Conservation (phyloP, 2,797 vertebrate genomes). For the Margarornis squamiger region DNA sequence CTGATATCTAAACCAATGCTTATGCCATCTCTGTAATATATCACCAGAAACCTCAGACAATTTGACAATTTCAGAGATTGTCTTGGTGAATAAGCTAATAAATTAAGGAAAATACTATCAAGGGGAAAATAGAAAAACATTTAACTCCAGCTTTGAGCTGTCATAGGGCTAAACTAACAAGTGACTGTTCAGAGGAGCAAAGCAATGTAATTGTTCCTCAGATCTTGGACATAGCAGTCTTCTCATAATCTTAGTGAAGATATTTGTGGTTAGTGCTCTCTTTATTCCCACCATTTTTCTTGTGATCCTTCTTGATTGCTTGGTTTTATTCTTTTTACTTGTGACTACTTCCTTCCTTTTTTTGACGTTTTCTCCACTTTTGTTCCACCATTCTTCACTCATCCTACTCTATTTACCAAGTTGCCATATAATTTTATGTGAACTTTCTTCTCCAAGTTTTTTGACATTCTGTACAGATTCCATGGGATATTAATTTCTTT, state of each 20-base stretch:
- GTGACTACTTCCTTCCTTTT: neutral
- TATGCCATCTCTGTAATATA: neutral
- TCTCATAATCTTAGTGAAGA: neutral
- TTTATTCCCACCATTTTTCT: neutral
- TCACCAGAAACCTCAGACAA: neutral
- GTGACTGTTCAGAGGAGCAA: neutral
- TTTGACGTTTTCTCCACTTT: neutral
- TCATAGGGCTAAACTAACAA: neutral
- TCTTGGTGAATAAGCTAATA: neutral
- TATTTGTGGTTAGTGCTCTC: neutral
- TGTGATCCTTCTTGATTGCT: neutral
- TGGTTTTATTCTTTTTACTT: neutral
- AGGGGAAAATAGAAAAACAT: neutral
- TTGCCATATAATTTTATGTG: neutral
- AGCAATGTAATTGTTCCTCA: neutral
- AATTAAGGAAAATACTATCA: neutral
- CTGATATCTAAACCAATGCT: neutral
- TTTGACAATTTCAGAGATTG: neutral
- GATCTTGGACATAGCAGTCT: neutral
- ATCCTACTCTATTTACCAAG: neutral
- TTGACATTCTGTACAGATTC: neutral
- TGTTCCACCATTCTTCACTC: neutral
- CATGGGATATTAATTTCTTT: neutral
- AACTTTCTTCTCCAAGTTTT: neutral
- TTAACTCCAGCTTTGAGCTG: neutral